Conservation (phyloP, 2,888 invertebrate genomes). For the Campoplex nolae region DNA sequence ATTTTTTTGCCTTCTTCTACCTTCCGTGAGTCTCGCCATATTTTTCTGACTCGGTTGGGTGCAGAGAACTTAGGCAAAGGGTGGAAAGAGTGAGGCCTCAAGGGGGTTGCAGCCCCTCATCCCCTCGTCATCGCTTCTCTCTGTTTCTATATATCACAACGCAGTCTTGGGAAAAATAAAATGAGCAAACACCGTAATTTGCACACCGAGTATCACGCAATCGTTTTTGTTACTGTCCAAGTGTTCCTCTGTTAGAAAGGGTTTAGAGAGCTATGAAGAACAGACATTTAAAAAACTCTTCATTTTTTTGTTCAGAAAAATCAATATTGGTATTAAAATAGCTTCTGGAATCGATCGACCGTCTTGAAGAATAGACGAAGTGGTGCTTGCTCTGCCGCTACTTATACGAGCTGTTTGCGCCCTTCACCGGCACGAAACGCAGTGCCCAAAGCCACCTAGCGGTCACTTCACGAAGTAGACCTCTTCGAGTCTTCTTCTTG, state of each 20-base stretch:
- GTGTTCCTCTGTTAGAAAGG: conserved; percentile 3
- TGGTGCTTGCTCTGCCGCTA: not conserved
- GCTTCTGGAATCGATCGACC: not conserved
- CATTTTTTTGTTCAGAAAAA: not conserved
- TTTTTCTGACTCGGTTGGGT: conserved; percentile 64
- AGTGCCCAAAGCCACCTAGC: not conserved
- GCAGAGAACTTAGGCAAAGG: conserved; percentile 61
- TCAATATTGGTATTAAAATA: not conserved
- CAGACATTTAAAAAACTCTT: not conserved
- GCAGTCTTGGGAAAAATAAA: conserved; percentile 65
- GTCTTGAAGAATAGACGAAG: not conserved
- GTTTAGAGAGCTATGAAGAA: not conserved
- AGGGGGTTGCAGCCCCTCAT: conserved; percentile 38
- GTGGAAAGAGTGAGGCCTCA: conserved; percentile 61
- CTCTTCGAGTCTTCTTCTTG: not conserved
- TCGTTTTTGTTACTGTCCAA: conserved; percentile 49
- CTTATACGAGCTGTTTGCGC: not conserved
- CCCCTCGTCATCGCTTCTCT: conserved; percentile 6
- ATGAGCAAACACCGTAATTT: conserved; percentile 70
- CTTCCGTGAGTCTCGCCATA: conserved; percentile 56
- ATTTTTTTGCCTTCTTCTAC: conserved; percentile 55
- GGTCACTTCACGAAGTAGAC: not conserved
- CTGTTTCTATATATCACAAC: conserved; percentile 37
- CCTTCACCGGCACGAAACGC: not conserved
- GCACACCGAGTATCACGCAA: conserved; percentile 63